Percentiles rank a stretch among this genome's conserved stretches.
phyloP scores from a whole-genome alignment of 2,797 vertebrate species.

The Pseudopleuronectes americanus region DNA sequence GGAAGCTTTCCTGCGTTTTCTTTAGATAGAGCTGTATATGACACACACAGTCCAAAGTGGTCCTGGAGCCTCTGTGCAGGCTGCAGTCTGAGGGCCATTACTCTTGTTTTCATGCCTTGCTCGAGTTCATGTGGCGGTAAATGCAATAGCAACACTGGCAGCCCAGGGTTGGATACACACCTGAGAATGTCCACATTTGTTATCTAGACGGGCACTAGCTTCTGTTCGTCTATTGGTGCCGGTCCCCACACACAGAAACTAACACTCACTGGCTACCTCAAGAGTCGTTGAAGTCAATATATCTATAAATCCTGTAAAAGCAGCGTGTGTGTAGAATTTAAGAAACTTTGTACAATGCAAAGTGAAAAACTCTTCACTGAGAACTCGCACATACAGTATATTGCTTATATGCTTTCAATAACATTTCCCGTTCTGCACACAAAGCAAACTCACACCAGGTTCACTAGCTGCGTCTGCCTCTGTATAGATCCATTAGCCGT shows the following conservation, averaged over 20 bases:
- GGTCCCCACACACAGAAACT: not conserved
- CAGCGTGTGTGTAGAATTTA: too few relatives aligned
- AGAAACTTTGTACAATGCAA: too few relatives aligned
- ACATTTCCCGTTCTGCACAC: too few relatives aligned
- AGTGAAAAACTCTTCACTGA: too few relatives aligned
- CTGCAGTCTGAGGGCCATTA: constrained; percentile 27
- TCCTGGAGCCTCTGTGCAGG: constrained; percentile 21
- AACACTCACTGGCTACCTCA: not conserved
- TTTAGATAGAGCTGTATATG: constrained; percentile 34
- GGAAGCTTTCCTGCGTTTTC: constrained; percentile 32
- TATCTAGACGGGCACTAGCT: constrained; percentile 3
- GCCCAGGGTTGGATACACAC: constrained; percentile 11
- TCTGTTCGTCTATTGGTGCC: not conserved
- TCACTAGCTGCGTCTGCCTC: not conserved
- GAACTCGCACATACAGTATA: too few relatives aligned
- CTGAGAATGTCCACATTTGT: constrained; percentile 10
- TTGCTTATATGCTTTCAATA: too few relatives aligned
- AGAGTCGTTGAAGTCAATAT: too few relatives aligned
- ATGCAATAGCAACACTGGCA: constrained; percentile 11
- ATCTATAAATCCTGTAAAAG: too few relatives aligned
- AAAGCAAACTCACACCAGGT: too few relatives aligned
- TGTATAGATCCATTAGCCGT: not conserved
- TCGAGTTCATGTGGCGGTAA: constrained; percentile 17
- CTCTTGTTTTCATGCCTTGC: constrained; percentile 25
- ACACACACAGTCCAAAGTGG: constrained; percentile 21